Evolutionary conservation across 35 echinoderm and acorn worm species (phyloP).

Genomic region (Ophioderma brevispina): DNA sequence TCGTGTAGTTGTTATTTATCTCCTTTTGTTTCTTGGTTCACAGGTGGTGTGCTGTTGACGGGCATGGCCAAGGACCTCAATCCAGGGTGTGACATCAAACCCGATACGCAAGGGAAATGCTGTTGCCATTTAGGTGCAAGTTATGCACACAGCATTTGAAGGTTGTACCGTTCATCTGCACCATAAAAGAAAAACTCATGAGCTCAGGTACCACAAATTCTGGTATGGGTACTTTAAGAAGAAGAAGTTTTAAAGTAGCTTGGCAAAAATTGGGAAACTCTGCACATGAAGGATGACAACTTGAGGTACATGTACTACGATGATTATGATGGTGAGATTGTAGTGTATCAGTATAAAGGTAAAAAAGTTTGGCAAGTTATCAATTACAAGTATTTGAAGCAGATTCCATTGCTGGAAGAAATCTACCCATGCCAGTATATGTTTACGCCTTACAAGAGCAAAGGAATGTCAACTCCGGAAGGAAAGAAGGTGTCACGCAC

Average conservation of each 20-base stretch:
- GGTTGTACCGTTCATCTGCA: not conserved
- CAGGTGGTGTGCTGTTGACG: no score
- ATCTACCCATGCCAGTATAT: not conserved
- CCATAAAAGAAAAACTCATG: not conserved
- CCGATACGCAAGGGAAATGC: no score
- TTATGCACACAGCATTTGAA: not conserved
- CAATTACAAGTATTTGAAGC: not conserved
- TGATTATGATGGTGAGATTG: not conserved
- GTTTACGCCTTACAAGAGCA: not conserved
- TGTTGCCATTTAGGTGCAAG: not conserved
- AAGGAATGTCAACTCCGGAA: not conserved
- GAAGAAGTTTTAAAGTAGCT: no score
- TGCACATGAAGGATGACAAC: not conserved
- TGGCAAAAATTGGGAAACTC: not conserved
- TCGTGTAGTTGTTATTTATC: no score
- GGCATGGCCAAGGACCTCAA: no score
- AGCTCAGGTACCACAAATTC: not conserved
- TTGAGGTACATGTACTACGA: not conserved
- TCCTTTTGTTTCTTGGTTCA: no score
- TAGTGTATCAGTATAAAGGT: not conserved
- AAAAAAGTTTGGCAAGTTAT: not conserved
- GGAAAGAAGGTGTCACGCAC: not conserved
- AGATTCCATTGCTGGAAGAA: not conserved
- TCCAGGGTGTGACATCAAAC: no score
- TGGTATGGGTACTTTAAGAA: not conserved